A percentile compares a stretch with the other conserved stretches of the same genome.
phyloP scores from a whole-genome alignment of 2,113 vertebrate species.

The Rhinopomastus cyanomelas region DNA sequence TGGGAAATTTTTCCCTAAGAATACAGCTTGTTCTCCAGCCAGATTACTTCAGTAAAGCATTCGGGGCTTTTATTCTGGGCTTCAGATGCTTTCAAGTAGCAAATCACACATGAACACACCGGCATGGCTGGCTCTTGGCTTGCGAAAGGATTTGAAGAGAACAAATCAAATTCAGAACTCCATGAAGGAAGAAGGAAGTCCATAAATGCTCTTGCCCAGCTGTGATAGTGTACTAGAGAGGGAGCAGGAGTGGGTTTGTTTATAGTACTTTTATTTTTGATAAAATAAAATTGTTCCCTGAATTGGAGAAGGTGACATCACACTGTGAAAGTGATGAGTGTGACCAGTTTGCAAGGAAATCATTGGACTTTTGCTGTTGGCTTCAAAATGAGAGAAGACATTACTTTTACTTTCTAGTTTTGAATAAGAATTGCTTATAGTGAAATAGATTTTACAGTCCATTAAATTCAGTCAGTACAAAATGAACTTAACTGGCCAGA shows the following conservation, averaged over 20 bases:
- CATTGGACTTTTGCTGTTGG: background rate
- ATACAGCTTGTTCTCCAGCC: background rate
- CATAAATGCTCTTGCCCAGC: background rate
- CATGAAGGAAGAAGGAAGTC: background rate
- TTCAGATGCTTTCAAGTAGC: background rate
- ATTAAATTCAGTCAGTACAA: slow-evolving; percentile 34
- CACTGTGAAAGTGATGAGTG: background rate
- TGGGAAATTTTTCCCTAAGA: background rate
- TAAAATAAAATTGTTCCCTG: background rate
- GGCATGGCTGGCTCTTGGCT: background rate
- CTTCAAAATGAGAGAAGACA: slow-evolving; percentile 6
- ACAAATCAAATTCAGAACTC: background rate
- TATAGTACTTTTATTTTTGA: background rate
- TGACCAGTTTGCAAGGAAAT: background rate
- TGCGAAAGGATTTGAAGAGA: background rate
- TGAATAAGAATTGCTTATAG: slow-evolving; percentile 25
- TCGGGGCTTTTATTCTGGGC: background rate
- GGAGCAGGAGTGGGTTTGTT: background rate
- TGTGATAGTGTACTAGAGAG: background rate
- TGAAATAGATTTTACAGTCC: slow-evolving; percentile 31
- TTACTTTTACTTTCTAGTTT: background rate
- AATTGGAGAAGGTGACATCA: background rate
- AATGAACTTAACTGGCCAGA: slow-evolving; percentile 30
- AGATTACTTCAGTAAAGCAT: background rate
- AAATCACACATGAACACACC: background rate